These are phyloP conservation scores for Lutjanus campechanus DNA, from an alignment of 2,797 vertebrate genomes.

Conservation along the genomic window DNA sequence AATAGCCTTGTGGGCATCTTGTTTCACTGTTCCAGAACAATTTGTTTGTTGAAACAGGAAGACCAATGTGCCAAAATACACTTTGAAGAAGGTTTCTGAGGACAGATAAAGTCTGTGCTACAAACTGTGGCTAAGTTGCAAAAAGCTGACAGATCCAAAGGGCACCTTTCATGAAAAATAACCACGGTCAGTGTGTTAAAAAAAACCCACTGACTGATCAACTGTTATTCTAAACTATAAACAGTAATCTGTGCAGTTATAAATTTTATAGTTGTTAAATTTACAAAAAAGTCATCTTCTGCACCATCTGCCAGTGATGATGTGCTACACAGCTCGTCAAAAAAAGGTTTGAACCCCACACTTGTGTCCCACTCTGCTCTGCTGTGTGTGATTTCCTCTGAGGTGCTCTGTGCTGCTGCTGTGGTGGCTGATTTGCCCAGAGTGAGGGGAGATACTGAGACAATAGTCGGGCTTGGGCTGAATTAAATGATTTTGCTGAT, in stretches of 20 bases:
- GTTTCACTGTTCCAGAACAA: slow-evolving; percentile 68
- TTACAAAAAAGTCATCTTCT: slow-evolving; percentile 20
- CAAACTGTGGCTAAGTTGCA: slow-evolving; percentile 26
- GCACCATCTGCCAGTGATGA: slow-evolving; percentile 58
- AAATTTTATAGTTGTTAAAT: slow-evolving; percentile 33
- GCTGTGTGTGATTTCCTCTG: slow-evolving; percentile 62
- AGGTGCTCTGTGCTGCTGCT: slow-evolving; percentile 61
- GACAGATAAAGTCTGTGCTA: slow-evolving; percentile 43
- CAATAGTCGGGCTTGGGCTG: slow-evolving; percentile 83
- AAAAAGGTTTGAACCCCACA: slow-evolving; percentile 48
- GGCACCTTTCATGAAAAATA: slow-evolving; percentile 36
- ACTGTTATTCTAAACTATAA: slow-evolving; percentile 16
- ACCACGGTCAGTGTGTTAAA: slow-evolving; percentile 27
- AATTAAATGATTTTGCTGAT: slow-evolving; percentile 88
- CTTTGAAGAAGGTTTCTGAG: slow-evolving; percentile 63
- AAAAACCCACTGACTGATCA: slow-evolving; percentile 44
- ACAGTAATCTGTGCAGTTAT: slow-evolving; percentile 3
- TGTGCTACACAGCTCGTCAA: slow-evolving; percentile 36
- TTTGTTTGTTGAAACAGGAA: slow-evolving; percentile 73
- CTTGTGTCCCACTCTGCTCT: slow-evolving; percentile 56
- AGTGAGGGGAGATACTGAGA: slow-evolving; percentile 79
- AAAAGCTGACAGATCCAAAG: slow-evolving; percentile 58
- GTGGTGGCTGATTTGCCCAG: slow-evolving; percentile 75
- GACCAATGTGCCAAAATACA: slow-evolving; percentile 50
- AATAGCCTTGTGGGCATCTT: slow-evolving; percentile 56